Conservation (phyloP, 1,140 invertebrate species). For the Colletes gigas region DNA sequence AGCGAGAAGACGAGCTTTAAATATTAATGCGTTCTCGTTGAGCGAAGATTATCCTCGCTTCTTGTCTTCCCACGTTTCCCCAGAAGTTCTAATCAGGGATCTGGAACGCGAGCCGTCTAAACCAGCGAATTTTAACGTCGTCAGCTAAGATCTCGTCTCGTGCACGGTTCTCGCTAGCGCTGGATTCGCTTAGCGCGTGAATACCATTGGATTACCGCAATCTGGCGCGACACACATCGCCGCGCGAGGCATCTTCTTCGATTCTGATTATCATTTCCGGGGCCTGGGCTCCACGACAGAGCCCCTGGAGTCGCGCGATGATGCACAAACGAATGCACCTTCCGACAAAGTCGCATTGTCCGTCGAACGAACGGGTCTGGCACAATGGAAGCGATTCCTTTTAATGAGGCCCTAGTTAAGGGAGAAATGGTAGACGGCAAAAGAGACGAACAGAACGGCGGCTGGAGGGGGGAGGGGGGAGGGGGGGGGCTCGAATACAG, state of each 20-base stretch:
- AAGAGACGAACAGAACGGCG: conserved; percentile 13
- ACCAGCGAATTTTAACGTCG: not conserved
- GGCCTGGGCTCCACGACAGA: not conserved
- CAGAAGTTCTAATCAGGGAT: not conserved
- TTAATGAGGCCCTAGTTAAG: conserved; percentile 72
- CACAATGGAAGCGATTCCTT: conserved; percentile 70
- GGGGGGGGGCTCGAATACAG: not conserved
- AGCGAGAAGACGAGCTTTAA: too few species aligned
- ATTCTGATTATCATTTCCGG: conserved; percentile 57
- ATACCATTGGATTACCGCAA: not conserved
- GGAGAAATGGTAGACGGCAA: conserved; percentile 53
- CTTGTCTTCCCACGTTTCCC: too few species aligned
- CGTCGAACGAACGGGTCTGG: conserved; percentile 54
- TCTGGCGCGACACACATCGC: not conserved
- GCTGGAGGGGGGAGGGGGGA: too few species aligned
- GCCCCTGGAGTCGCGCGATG: conserved; percentile 20
- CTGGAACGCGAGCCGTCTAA: not conserved
- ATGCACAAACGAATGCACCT: conserved; percentile 46
- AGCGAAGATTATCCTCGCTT: too few species aligned
- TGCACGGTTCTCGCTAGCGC: not conserved
- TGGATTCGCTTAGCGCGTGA: not conserved
- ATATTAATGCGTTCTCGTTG: too few species aligned
- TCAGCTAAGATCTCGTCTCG: not conserved
- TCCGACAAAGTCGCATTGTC: conserved; percentile 67
- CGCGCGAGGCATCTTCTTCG: conserved; percentile 1